Evolutionary conservation across 1,140 invertebrate species (phyloP).

Genomic region (Daktulosphaira vitifoliae): DNA sequence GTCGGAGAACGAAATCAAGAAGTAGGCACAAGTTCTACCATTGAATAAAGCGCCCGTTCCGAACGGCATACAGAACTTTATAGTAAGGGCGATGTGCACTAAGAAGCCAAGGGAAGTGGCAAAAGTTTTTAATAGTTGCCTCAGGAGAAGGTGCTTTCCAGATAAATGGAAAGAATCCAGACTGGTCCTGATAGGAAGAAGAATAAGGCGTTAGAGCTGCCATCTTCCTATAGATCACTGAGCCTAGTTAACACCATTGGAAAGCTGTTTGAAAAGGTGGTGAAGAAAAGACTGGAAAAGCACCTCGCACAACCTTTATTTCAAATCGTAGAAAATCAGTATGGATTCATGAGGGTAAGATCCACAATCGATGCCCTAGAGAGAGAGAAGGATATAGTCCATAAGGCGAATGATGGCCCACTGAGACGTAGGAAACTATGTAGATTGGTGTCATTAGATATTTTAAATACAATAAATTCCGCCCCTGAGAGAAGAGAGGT

Average conservation of each 20-base stretch:
- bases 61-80: too few relatives aligned
- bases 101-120: too few relatives aligned
- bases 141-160: too few relatives aligned
- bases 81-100: too few relatives aligned
- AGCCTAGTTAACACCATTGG: slow-evolving; percentile 6
- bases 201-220: not conserved
- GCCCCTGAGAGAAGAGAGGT: not conserved
- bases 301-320: not conserved
- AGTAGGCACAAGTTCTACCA: too few relatives aligned
- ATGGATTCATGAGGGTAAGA: not conserved
- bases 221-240: slow-evolving; percentile 8
- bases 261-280: slow-evolving; percentile 1
- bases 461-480: not conserved
- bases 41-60: too few relatives aligned
- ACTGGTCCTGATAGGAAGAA: not conserved
- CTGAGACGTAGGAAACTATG: not conserved
- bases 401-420: too few relatives aligned
- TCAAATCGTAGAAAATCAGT: slow-evolving; percentile 4
- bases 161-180: not conserved
- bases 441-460: not conserved
- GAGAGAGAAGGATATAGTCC: not conserved
- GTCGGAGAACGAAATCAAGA: too few relatives aligned
- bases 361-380: slow-evolving; percentile 1
- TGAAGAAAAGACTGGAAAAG: not conserved
- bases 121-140: too few relatives aligned